Conservation (phyloP, 37 sponge, comb jelly and placozoan species). For the Lycopodina hypogea region DNA sequence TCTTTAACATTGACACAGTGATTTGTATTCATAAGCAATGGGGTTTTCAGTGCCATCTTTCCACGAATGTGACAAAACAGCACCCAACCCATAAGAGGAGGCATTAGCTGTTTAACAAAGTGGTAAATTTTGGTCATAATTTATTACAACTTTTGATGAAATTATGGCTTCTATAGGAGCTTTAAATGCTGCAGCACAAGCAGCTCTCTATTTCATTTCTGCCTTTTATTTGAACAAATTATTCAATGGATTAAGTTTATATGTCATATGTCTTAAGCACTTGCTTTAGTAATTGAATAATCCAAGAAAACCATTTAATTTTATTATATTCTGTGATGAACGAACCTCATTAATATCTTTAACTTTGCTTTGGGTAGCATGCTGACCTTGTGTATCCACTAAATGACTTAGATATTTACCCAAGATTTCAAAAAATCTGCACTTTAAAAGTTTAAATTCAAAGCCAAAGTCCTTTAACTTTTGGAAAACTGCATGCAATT, state of each 20-base stretch:
- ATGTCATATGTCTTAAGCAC: not conserved
- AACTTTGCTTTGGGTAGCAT: no score
- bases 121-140: constrained; percentile 18
- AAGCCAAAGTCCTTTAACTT: no score
- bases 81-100: constrained; percentile 34
- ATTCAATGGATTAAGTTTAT: constrained; percentile 13
- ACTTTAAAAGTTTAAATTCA: no score
- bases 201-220: constrained; percentile 4
- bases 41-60: constrained; percentile 29
- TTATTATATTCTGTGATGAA: no score
- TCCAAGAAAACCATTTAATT: no score
- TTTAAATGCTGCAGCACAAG: constrained; percentile 5
- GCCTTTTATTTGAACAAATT: not conserved
- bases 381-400: no score
- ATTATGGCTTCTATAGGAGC: constrained; percentile 14
- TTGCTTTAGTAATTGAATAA: constrained; percentile 21
- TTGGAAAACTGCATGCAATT: no score
- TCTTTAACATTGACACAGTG: constrained; percentile 1
- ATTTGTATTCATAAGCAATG: constrained; percentile 9
- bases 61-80: constrained; percentile 20
- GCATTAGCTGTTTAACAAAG: constrained; percentile 25
- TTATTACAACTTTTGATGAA: constrained; percentile 3
- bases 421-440: no score
- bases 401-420: no score
- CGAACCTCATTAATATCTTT: no score